Conservation (phyloP, 2,797 vertebrate species). For the Squalus acanthias region DNA sequence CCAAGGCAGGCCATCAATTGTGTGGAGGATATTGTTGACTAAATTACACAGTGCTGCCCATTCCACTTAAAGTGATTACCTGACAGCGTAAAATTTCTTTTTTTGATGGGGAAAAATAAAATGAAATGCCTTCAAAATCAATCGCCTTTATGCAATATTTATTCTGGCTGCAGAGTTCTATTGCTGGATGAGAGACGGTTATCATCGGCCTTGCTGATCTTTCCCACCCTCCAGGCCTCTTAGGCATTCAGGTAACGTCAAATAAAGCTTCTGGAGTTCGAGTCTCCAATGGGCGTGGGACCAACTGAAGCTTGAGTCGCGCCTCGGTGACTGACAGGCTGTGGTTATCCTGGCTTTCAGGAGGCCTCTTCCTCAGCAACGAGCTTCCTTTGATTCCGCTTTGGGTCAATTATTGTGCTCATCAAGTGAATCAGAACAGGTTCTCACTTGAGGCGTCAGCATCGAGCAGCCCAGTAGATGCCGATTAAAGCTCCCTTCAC, state of each 20-base stretch:
- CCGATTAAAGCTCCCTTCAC: neutral
- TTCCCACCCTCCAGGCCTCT: neutral
- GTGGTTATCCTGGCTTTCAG: neutral
- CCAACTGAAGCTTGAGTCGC: neutral
- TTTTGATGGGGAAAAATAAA: neutral
- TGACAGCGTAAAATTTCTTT: neutral
- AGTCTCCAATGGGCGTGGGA: neutral
- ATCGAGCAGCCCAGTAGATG: neutral
- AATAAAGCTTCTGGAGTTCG: neutral
- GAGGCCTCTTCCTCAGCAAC: neutral
- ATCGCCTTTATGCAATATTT: neutral
- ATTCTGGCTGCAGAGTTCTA: too few species aligned
- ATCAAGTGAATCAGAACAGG: neutral
- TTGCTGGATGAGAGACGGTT: neutral
- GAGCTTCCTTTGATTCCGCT: neutral
- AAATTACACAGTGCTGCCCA: neutral
- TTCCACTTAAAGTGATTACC: slow-evolving; percentile 22
- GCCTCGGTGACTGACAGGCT: neutral
- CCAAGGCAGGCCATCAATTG: neutral
- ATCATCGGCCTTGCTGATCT: neutral
- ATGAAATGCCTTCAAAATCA: slow-evolving; percentile 10
- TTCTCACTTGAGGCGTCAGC: too few species aligned
- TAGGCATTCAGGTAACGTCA: neutral
- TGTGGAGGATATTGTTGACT: neutral
- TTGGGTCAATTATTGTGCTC: neutral